These are phyloP conservation scores for Crypturellus undulatus DNA, from an alignment of 2,113 vertebrate genomes.

Conservation along the genomic window DNA sequence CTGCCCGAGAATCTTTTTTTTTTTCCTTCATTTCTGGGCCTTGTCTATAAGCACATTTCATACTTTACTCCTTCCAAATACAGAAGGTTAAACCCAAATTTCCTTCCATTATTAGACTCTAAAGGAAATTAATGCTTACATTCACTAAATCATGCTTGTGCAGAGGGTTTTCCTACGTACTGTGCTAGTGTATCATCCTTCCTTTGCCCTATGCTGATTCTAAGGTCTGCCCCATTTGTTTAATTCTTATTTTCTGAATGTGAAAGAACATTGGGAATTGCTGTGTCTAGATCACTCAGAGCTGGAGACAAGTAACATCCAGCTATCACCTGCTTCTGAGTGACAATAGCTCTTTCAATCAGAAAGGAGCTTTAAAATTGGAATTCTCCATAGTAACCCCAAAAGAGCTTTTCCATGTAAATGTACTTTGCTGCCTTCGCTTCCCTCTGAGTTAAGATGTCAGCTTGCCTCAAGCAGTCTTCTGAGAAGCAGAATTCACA, in stretches of 20 bases:
- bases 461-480: neutral
- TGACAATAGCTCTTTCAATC: neutral
- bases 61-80: neutral
- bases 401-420: neutral
- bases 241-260: neutral
- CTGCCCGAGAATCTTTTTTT: neutral
- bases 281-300: neutral
- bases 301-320: neutral
- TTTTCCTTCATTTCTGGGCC: neutral
- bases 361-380: neutral
- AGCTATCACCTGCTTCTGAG: neutral
- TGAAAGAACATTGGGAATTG: neutral
- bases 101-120: neutral
- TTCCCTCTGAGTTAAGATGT: neutral
- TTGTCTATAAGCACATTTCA: neutral
- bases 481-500: neutral
- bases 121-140: neutral
- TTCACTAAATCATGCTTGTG: neutral
- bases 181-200: neutral
- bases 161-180: constrained; percentile 38
- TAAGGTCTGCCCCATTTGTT: neutral
- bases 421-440: neutral
- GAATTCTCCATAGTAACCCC: neutral
- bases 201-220: neutral
- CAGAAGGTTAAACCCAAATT: neutral